phyloP scores from a whole-genome alignment of 2,888 invertebrate species.

The Cancer borealis region DNA sequence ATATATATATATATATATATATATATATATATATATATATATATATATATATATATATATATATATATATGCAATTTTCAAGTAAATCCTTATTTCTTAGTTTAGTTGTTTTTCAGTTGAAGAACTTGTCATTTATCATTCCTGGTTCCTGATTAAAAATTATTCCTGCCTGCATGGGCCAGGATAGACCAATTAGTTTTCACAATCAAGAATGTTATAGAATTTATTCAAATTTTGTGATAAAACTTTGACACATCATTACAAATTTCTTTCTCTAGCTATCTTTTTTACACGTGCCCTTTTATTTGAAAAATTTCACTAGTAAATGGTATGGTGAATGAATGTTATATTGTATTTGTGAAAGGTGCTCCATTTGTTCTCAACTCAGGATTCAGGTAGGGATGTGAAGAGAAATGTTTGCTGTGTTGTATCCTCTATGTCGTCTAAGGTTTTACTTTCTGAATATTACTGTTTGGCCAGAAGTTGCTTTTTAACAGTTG shows the following conservation, averaged over 20 bases:
- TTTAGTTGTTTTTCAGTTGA: background rate
- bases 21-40: no score
- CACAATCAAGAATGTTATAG: background rate
- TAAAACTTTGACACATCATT: background rate
- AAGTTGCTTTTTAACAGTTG: background rate
- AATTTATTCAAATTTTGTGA: background rate
- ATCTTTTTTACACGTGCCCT: background rate
- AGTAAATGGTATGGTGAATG: background rate
- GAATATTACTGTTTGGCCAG: slow-evolving; percentile 1
- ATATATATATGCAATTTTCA: background rate
- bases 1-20: no score
- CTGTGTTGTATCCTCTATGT: slow-evolving; percentile 2
- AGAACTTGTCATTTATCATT: background rate
- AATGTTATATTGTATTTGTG: slow-evolving; percentile 1
- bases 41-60: no score
- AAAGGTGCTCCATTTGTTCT: slow-evolving; percentile 41
- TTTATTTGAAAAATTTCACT: background rate
- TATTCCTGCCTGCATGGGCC: background rate
- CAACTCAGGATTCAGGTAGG: background rate
- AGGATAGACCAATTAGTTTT: background rate
- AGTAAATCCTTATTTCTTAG: background rate
- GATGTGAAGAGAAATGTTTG: background rate
- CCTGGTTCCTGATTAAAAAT: background rate
- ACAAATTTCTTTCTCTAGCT: background rate
- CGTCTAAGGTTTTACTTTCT: background rate